These are phyloP conservation scores for Oedothorax gibbosus DNA, from an alignment of 1,140 invertebrate genomes.

Conservation along the genomic window DNA sequence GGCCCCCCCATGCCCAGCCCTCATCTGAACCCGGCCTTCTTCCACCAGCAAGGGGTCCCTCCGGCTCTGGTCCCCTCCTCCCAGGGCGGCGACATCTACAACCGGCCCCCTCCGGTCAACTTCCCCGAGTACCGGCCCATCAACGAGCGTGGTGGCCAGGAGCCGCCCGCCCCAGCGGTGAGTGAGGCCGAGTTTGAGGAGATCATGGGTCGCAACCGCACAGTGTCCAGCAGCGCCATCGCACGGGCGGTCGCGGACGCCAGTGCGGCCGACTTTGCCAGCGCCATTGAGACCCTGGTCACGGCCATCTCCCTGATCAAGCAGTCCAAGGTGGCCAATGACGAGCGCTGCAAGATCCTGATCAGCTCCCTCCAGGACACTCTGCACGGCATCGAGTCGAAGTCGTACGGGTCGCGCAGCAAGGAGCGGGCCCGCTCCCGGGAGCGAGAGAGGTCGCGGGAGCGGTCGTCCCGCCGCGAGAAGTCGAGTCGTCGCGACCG, in stretches of 20 bases:
- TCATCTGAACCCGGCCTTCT: constrained; percentile 97
- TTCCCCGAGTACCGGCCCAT: constrained; percentile 56
- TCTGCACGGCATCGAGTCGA: constrained; percentile 94
- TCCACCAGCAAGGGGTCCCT: constrained; percentile 78
- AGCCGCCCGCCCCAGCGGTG: constrained; percentile 27
- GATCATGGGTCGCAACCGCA: constrained; percentile 96
- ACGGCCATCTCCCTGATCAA: constrained; percentile 99
- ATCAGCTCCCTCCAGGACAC: constrained; percentile 97
- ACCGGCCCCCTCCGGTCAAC: constrained; percentile 64
- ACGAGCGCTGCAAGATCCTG: constrained; percentile 98
- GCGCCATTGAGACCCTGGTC: constrained; percentile 97
- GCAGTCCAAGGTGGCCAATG: constrained; percentile 96
- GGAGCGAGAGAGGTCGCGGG: constrained; percentile 65
- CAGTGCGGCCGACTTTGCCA: constrained; percentile 91
- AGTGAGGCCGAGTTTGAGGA: constrained; percentile 92
- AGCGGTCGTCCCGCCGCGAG: constrained; percentile 64
- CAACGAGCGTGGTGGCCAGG: neutral
- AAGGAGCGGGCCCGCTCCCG: constrained; percentile 70
- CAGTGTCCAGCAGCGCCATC: constrained; percentile 96
- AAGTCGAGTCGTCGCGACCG: constrained; percentile 68
- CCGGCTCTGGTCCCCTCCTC: constrained; percentile 72
- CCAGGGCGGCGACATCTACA: constrained; percentile 69
- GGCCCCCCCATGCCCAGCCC: constrained; percentile 71
- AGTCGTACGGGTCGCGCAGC: constrained; percentile 83
- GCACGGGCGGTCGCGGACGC: constrained; percentile 97